Evolutionary conservation across 2,888 invertebrate species (phyloP).

Genomic region (Chrysopilus asiliformis): DNA sequence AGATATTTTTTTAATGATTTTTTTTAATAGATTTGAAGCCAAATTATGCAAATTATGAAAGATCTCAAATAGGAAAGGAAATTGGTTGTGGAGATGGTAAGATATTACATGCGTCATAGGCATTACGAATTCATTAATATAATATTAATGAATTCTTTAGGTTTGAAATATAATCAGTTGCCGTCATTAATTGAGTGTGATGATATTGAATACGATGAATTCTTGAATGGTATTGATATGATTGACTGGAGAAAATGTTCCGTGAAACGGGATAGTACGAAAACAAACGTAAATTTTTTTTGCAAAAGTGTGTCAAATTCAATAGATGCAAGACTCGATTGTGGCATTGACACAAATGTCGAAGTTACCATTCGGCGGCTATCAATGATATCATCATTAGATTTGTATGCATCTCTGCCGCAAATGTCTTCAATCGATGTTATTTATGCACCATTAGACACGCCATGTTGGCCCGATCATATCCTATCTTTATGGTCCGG

Average conservation of each 20-base stretch:
- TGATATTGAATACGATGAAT: slow-evolving; percentile 69
- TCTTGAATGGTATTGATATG: slow-evolving; percentile 55
- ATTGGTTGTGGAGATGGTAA: slow-evolving; percentile 15
- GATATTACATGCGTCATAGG: too few species aligned
- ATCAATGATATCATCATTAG: slow-evolving; percentile 45
- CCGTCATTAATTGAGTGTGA: slow-evolving; percentile 67
- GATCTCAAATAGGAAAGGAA: slow-evolving; percentile 11
- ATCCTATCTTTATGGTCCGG: slow-evolving; percentile 39
- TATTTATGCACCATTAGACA: slow-evolving; percentile 28
- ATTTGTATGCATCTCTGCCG: slow-evolving; percentile 32
- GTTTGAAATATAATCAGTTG: slow-evolving; percentile 37
- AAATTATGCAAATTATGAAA: too few species aligned
- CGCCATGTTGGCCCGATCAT: slow-evolving; percentile 35
- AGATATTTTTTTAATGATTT: too few species aligned
- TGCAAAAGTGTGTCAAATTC: slow-evolving; percentile 49
- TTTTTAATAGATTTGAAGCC: too few species aligned
- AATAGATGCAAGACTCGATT: slow-evolving; percentile 64
- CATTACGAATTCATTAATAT: slow-evolving; percentile 2
- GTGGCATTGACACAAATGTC: slow-evolving; percentile 61
- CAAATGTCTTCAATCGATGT: slow-evolving; percentile 31
- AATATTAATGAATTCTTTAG: slow-evolving; percentile 16
- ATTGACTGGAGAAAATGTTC: slow-evolving; percentile 46
- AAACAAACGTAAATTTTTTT: slow-evolving; percentile 33
- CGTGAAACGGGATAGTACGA: slow-evolving; percentile 39
- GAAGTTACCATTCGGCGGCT: slow-evolving; percentile 62